Conservation (phyloP, 2,888 invertebrate species). For the Metellina segmentata region DNA sequence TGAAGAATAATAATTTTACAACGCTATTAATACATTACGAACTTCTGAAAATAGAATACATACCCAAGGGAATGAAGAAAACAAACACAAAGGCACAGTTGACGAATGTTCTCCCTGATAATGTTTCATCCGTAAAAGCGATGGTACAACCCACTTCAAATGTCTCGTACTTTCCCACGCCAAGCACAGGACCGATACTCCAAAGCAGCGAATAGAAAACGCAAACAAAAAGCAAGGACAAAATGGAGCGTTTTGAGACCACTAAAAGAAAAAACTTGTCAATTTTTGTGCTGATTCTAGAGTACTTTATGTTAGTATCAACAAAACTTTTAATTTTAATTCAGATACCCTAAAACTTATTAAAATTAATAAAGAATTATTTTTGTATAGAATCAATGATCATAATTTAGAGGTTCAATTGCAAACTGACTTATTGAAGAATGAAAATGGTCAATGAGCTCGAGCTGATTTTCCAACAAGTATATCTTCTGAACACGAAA, state of each 20-base stretch:
- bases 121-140: conserved; percentile 56
- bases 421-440: no score
- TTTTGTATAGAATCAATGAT: no score
- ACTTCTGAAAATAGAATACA: not conserved
- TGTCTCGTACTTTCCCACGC: conserved; percentile 65
- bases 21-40: not conserved
- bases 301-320: no score
- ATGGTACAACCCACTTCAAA: conserved; percentile 76
- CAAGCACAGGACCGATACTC: conserved; percentile 71
- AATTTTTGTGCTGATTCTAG: no score
- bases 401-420: no score
- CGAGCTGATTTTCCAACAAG: no score
- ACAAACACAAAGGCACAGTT: conserved; percentile 70
- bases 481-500: no score
- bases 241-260: conserved; percentile 9
- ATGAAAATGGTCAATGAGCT: no score
- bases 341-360: no score
- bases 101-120: conserved; percentile 50
- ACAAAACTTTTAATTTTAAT: no score
- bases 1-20: not conserved
- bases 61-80: conserved; percentile 69
- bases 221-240: conserved; percentile 9
- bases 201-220: conserved; percentile 56
- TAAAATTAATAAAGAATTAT: no score
- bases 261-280: not conserved